Conservation (phyloP, 2,888 invertebrate genomes). For the Marasmarcha lunaedactyla region DNA sequence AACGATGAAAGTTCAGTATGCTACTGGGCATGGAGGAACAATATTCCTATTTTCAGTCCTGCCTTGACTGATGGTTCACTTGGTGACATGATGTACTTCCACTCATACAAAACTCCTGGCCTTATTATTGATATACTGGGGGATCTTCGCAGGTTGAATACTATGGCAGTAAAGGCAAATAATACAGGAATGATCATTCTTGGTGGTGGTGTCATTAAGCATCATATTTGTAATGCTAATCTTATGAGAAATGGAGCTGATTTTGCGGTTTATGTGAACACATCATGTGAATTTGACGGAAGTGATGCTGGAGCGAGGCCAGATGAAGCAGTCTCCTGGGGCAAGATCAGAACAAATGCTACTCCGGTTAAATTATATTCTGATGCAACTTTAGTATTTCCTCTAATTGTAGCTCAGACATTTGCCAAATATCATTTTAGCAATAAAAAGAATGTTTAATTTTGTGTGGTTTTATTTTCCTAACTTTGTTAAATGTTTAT, state of each 20-base stretch:
- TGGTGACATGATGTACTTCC: slow-evolving; percentile 99
- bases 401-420: slow-evolving; percentile 94
- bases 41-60: slow-evolving; percentile 97
- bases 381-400: slow-evolving; percentile 95
- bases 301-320: slow-evolving; percentile 98
- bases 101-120: slow-evolving; percentile 93
- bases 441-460: slow-evolving; percentile 63
- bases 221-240: slow-evolving; percentile 99
- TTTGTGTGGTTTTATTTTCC: slow-evolving; percentile 14
- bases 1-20: slow-evolving; percentile 92
- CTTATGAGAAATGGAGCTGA: slow-evolving; percentile 99
- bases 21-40: slow-evolving; percentile 96
- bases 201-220: slow-evolving; percentile 97
- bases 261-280: slow-evolving; percentile 94
- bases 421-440: slow-evolving; percentile 82
- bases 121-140: slow-evolving; percentile 93
- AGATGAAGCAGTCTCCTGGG: slow-evolving; percentile 99
- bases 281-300: slow-evolving; percentile 95
- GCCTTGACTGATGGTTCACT: slow-evolving; percentile 97
- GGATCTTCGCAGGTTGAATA: slow-evolving; percentile 90
- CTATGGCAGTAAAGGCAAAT: slow-evolving; percentile 92
- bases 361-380: slow-evolving; percentile 93
- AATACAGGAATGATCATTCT: slow-evolving; percentile 97
- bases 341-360: slow-evolving; percentile 92
- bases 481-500: slow-evolving; percentile 4